Base-by-base conservation (phyloP, 2,113 vertebrate species). In the Zapornia atra region DNA sequence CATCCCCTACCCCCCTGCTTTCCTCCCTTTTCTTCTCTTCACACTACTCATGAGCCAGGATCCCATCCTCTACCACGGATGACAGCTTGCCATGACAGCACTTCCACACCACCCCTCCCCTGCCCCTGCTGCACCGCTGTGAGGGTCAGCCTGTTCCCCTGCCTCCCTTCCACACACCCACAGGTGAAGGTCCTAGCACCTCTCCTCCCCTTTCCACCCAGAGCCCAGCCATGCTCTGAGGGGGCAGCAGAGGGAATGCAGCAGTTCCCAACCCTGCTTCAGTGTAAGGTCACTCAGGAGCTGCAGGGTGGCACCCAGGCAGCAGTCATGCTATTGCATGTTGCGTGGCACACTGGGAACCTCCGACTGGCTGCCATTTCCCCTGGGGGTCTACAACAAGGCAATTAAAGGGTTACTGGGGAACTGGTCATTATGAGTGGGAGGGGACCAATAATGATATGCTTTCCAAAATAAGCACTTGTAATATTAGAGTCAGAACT, bases 371-470 rank as follows among this genome's bases (percentile, higher is more conserved):
- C 64, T 93, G 3, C 13, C 28, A 79, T 34, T 70, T 61, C 14
- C 84, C 76, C 24, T 34, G 31, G 73, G 34, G 56, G 34, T 42
- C 66, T 84, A 83, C 70, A 91, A 71, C 28, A 85, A 60, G 22
- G n/a, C 82, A 91, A 94, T 87, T 81, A 93, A 59, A 90, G 50
- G 44, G 66, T 85, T 85, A 86, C n/a, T 60, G 31, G 44, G 44
- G 44, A 92, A 70, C 56, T 15, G 38, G 42, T 73, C 46, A 51
- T 60, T 68, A 60, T 25, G 29, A 89, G 12, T 44, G 69, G 38
- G 61, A 92, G 11, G 15, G 24, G 59, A 68, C 40, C 76, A 89
- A 64, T 60, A 57, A 77, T 13, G 3, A 38, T 20, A 38, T 4
- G 42, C 25, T 60, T 65, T 85, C 77, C 11, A 76, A 90, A 96